phyloP scores from a whole-genome alignment of 2,888 invertebrate species.

The Drosophila basisetae region DNA sequence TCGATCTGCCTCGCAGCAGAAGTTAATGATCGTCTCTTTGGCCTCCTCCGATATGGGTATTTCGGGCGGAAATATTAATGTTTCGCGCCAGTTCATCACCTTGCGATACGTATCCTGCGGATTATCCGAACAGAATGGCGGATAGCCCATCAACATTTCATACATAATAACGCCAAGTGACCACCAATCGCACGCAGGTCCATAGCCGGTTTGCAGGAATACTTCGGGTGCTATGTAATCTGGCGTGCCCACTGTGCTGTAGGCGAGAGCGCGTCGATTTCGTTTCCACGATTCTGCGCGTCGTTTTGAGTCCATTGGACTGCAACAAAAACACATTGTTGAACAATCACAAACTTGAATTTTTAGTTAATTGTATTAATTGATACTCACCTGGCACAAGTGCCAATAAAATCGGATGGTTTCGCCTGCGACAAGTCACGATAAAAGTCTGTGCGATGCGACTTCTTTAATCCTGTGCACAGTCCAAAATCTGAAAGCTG shows the following conservation, averaged over 20 bases:
- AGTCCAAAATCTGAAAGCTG: constrained; percentile 97
- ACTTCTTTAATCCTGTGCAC: constrained; percentile 99
- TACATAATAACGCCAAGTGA: constrained; percentile 99
- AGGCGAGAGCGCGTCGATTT: constrained; percentile 97
- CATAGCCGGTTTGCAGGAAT: constrained; percentile 98
- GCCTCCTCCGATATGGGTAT: constrained; percentile 99
- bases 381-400: constrained; percentile 83
- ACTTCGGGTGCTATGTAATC: constrained; percentile 99
- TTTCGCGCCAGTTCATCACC: constrained; percentile 99
- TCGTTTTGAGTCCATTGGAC: constrained; percentile 98
- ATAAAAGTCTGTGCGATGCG: constrained; percentile 99
- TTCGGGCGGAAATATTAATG: constrained; percentile 99
- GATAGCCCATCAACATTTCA: constrained; percentile 99
- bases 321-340: constrained; percentile 46
- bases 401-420: constrained; percentile 94
- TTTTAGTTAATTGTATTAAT: not conserved
- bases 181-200: constrained; percentile 99
- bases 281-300: constrained; percentile 99
- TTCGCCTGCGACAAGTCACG: constrained; percentile 98
- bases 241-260: constrained; percentile 98
- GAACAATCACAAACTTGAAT: not conserved
- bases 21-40: constrained; percentile 96
- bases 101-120: constrained; percentile 87
- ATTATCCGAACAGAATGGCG: constrained; percentile 99
- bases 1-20: constrained; percentile 98